Evolutionary conservation across 2,888 invertebrate species (phyloP), one percentile per base, ranked within the genome.

Genomic region (Itoplectis maculator): DNA sequence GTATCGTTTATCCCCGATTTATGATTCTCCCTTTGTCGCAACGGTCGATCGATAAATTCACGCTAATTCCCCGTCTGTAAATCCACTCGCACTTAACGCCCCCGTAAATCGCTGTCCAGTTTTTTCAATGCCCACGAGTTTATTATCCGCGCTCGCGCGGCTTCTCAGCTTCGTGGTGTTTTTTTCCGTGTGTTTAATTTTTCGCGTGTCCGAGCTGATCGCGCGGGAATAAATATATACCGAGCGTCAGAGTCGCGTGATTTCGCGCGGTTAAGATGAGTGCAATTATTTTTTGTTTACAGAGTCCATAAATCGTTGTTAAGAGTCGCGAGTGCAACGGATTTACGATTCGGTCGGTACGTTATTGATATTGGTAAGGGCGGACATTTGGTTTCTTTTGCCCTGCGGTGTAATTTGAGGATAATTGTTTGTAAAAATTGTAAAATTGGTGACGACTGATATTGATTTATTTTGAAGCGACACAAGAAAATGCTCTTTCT

Each of bases 41-140:
- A 40, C 42, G 54, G 69, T 29, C 56, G 69, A 72, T 72, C 70
- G 45, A 72, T 72, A 72, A 72, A 72, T 72, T 72, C 37, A 56
- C 56, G 54, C 40, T 69, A 13, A 69, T 51, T 69, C 18, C 20
- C 15, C 11, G 29, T 37, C 11, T 20, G 13, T 69, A 51, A 69
- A 69, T 69, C 51, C 37, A 69, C 69, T 51, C 66, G 15, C 29
- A 29, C 49, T 51, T 20, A 13, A 69, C 45, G 35, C 35, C 59
- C 45, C 15, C 47, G 29, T 72, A 72, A 72, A 42, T 59, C 59
- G 59, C n/a, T 42, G 54, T 56, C 40, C 45, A 56, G 23, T 59
- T 72, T 59, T 72, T 72, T 72, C 70, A 45, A 59, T 45, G 15
- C 20, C 42, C 47, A 59, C 59, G 47, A 35, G 59, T 59, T 72